Evolutionary conservation across 2,797 vertebrate genomes (phyloP), one percentile per base, ranked within the genome.

Genomic region (Phrynocephalus forsythii): DNA sequence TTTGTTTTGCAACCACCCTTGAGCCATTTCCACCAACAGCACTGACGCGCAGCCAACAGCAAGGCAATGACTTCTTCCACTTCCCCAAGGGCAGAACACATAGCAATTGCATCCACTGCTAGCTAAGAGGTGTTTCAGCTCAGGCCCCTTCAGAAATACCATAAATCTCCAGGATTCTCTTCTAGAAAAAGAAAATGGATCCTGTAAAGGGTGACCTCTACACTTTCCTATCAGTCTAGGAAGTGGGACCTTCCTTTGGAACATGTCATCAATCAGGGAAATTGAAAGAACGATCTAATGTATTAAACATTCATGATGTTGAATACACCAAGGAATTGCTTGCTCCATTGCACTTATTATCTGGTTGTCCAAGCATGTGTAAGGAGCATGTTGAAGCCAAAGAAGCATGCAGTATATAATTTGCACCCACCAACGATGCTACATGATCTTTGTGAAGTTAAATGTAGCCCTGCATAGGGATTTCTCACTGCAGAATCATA

Each of bases 381-480:
- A 80, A 79, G 28, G 30, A 71, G 26, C 15, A 69, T 11, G 22
- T 26, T 80, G 18, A 82, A 24, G 63, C 50, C 33, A 86, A 80
- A 81, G 30, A 44, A 44, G 30, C 16, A 68, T 60, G 22, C 63
- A 69, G 24, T 76, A 48, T 71, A 11, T 20, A 63, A 82, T 89
- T 88, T 81, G 52, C 67, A 72, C 33, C 75, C 50, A 88, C 18
- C n/a, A 56, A n/a, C 4, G 30, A 7, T 82, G 72, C 71, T 87
- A 82, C 63, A 13, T 87, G 72, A 26, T 24, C 33, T 52, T 20
- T 38, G n/a, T 56, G 15, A 9, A 63, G 52, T 24, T 66, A 67
- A 63, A 38, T 52, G 3, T 69, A 24, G 28, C 26, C 56, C 50
- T 86, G n/a, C 82, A 20, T 50, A 5, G 3, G 73, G 20, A 79